A percentile compares a stretch with the other conserved stretches of the same genome.
Evolutionary conservation across 2,113 vertebrate genomes (phyloP).

Genomic region (Pomatostomus ruficeps): DNA sequence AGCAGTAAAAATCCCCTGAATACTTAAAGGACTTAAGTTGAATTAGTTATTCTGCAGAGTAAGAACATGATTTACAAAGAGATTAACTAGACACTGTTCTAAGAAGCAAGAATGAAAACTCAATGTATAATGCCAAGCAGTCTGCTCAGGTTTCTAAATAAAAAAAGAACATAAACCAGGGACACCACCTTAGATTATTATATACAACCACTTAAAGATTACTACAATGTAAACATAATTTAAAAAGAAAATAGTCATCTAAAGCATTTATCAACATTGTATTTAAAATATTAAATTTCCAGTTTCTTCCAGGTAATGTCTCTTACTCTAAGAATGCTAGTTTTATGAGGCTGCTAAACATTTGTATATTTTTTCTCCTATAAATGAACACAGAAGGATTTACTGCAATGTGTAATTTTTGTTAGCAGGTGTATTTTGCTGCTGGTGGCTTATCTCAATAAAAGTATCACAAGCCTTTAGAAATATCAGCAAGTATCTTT

Average conservation of each 20-base stretch:
- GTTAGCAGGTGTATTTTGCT: neutral
- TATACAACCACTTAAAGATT: slow-evolving; percentile 57
- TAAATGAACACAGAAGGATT: neutral
- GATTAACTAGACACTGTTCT: slow-evolving; percentile 7
- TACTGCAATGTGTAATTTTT: neutral
- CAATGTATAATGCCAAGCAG: slow-evolving; percentile 8
- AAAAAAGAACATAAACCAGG: slow-evolving; percentile 43
- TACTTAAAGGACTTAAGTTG: neutral
- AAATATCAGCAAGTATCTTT: neutral
- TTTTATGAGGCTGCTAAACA: neutral
- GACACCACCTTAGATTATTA: slow-evolving; percentile 21
- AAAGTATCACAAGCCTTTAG: neutral
- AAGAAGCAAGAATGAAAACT: slow-evolving; percentile 51
- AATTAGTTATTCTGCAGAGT: slow-evolving; percentile 9
- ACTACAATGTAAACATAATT: slow-evolving; percentile 63
- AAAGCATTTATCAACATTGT: slow-evolving; percentile 2
- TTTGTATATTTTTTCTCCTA: neutral
- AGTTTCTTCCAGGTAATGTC: slow-evolving; percentile 56
- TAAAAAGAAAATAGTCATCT: slow-evolving; percentile 9
- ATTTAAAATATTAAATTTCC: slow-evolving; percentile 52
- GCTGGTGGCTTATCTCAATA: neutral
- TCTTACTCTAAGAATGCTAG: neutral
- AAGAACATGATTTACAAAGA: neutral
- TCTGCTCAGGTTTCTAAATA: slow-evolving; percentile 37
- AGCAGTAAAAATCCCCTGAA: neutral